Percentiles rank a stretch among this genome's conserved stretches.
Evolutionary conservation across 2,797 vertebrate genomes (phyloP).

Genomic region (Momotus momota): DNA sequence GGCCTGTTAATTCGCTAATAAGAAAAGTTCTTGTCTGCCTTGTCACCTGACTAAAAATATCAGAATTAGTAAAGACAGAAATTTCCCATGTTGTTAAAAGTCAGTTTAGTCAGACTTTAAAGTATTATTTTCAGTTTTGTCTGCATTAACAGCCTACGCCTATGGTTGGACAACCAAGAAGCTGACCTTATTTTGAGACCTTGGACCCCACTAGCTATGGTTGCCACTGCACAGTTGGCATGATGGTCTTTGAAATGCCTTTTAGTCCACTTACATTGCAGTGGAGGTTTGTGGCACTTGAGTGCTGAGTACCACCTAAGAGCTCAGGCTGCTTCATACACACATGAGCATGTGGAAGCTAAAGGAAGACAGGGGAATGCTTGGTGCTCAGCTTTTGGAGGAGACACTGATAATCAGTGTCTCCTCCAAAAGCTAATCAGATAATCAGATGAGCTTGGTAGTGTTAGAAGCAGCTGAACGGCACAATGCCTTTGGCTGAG

Average conservation of each 20-base stretch:
- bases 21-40: background rate
- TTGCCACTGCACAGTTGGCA: background rate
- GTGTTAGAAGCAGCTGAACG: background rate
- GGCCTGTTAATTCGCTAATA: background rate
- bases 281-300: background rate
- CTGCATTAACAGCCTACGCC: background rate
- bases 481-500: background rate
- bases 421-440: too few relatives aligned
- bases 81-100: background rate
- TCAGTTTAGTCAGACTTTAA: background rate
- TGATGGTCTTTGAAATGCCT: background rate
- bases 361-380: background rate
- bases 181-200: background rate
- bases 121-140: background rate
- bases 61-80: background rate
- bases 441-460: too few relatives aligned
- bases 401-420: background rate
- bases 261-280: background rate
- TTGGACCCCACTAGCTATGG: background rate
- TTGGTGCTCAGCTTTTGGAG: background rate
- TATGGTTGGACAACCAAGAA: fast-evolving
- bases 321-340: background rate
- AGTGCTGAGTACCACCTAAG: background rate
- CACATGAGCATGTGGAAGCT: fast-evolving
- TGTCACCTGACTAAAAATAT: background rate